Evolutionary conservation across 2,113 vertebrate genomes (phyloP).

Genomic region (rat (Rattus norvegicus)): DNA sequence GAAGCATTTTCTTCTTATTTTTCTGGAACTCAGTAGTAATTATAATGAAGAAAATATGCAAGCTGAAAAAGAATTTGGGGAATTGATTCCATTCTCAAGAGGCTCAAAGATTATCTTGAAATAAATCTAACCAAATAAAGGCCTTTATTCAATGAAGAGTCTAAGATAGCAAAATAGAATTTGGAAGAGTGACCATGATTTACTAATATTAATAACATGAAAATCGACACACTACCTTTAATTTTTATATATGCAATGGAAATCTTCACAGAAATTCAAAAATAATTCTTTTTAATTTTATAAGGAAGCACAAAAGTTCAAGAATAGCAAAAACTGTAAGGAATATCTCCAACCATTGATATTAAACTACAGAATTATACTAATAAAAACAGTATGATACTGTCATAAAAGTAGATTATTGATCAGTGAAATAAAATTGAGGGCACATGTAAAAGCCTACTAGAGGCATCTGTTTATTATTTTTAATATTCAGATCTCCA

Average conservation of each 20-base stretch:
- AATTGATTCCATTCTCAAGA: not conserved
- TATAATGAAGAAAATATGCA: not conserved
- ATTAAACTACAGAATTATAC: not conserved
- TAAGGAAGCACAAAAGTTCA: not conserved
- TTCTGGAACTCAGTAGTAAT: not conserved
- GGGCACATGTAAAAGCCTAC: not conserved
- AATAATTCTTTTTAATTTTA: not conserved
- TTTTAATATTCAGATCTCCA: not conserved
- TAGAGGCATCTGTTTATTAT: not conserved
- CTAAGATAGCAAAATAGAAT: too few relatives aligned
- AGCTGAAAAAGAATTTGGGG: not conserved
- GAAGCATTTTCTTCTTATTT: constrained; percentile 33
- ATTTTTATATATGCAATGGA: not conserved
- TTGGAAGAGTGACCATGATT: not conserved
- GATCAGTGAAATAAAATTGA: not conserved
- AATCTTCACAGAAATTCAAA: not conserved
- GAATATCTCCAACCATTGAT: not conserved
- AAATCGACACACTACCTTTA: accelerated
- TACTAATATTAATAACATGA: not conserved
- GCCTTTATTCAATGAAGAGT: not conserved
- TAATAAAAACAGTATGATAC: not conserved
- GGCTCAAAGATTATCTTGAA: not conserved
- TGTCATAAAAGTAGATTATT: not conserved
- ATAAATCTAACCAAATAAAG: not conserved
- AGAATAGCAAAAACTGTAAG: not conserved